A percentile compares a stretch with the other conserved stretches of the same genome.
phyloP scores from a whole-genome alignment of 1,140 invertebrate species.

The Riptortus pedestris region DNA sequence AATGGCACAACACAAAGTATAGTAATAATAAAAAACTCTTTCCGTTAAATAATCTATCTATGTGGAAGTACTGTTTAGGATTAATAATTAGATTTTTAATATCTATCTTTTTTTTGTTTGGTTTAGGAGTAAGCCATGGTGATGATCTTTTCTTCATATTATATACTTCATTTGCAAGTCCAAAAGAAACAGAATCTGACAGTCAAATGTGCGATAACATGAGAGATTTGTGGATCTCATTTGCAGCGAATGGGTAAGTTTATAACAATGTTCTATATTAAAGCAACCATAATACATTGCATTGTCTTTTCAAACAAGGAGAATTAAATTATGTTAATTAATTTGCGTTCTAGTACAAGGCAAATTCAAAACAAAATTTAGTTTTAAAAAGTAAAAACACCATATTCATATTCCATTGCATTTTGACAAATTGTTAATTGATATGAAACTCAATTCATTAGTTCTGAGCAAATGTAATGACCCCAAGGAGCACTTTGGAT shows the following conservation, averaged over 20 bases:
- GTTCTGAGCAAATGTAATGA: too few relatives aligned
- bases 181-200: neutral
- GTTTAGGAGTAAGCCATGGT: slow-evolving; percentile 2
- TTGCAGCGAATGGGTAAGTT: neutral
- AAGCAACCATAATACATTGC: neutral
- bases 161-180: neutral
- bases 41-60: neutral
- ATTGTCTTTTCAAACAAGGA: neutral
- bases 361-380: neutral
- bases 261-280: neutral
- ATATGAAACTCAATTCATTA: too few relatives aligned
- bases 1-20: neutral
- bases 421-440: neutral
- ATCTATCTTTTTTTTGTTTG: neutral
- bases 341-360: neutral
- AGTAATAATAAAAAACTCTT: neutral
- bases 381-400: neutral
- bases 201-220: neutral
- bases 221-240: neutral
- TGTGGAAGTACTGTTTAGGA: neutral
- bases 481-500: too few relatives aligned
- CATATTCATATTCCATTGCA: neutral
- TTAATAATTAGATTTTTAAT: neutral
- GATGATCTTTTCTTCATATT: neutral
- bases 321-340: neutral